A percentile compares a stretch with the other conserved stretches of the same genome.
These are phyloP conservation scores for Cotesia typhae DNA, from an alignment of 1,140 invertebrate species.

Conservation along the genomic window DNA sequence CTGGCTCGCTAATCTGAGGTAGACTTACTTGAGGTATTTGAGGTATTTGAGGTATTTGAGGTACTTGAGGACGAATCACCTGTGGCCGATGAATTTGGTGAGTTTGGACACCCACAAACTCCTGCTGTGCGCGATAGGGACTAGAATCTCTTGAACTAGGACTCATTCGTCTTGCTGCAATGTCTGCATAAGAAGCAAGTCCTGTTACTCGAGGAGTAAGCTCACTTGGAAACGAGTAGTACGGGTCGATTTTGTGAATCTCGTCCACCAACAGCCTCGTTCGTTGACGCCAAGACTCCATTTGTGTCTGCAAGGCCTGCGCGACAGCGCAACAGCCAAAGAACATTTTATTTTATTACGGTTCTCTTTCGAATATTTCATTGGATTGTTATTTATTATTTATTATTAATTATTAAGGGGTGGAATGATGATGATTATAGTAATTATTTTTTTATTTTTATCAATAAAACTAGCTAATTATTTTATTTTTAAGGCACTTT, in stretches of 20 bases:
- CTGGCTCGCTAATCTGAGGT: background rate
- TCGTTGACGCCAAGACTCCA: constrained; percentile 72
- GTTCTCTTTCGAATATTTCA: constrained; percentile 22
- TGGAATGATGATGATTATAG: background rate
- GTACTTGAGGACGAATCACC: too few species aligned
- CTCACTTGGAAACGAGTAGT: constrained; percentile 67
- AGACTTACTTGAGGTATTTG: background rate
- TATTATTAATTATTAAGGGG: constrained; percentile 19
- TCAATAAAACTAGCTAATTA: background rate
- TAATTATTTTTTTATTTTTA: background rate
- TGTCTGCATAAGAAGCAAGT: constrained; percentile 67
- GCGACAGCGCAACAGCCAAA: constrained; percentile 61
- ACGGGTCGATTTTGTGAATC: constrained; percentile 78
- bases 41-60: background rate
- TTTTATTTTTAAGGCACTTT: constrained; percentile 25
- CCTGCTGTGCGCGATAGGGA: constrained; percentile 51
- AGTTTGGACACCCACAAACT: constrained; percentile 38
- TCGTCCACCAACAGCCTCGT: constrained; percentile 74
- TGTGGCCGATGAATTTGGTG: background rate
- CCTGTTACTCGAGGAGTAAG: constrained; percentile 59
- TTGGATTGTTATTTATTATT: constrained; percentile 3
- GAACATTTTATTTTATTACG: constrained; percentile 49
- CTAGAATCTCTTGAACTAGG: constrained; percentile 59
- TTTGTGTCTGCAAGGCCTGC: constrained; percentile 75
- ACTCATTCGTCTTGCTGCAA: constrained; percentile 65